Conservation (phyloP, 2,888 invertebrate species). For the Panzeria rudis region DNA sequence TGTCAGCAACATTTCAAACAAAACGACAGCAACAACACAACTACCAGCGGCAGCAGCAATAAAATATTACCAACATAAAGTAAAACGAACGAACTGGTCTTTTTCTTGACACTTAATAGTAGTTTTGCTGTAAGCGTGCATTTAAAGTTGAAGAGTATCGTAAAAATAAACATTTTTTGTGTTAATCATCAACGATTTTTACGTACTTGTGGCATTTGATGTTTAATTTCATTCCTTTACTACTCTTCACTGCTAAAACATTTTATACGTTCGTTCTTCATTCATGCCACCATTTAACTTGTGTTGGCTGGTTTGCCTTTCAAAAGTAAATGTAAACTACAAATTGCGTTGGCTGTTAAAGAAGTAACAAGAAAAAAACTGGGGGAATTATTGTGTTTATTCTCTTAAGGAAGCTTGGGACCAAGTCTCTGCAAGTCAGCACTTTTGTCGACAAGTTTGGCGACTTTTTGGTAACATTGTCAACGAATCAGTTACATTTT, state of each 20-base stretch:
- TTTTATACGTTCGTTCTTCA: constrained; percentile 22
- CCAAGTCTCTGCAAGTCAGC: too few species aligned
- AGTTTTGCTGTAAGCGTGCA: constrained; percentile 60
- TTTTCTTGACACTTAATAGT: constrained; percentile 71
- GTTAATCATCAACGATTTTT: constrained; percentile 62
- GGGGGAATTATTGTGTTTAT: constrained; percentile 25
- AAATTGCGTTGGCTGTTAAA: constrained; percentile 67
- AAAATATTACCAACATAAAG: constrained; percentile 42
- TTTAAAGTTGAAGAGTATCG: constrained; percentile 44
- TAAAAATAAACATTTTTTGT: constrained; percentile 34
- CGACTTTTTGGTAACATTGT: too few species aligned
- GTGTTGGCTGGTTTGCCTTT: constrained; percentile 16
- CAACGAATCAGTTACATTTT: too few species aligned
- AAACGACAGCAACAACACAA: constrained; percentile 77
- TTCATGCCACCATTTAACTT: constrained; percentile 5
- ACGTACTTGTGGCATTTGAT: constrained; percentile 63
- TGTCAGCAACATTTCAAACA: constrained; percentile 83
- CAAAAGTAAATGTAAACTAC: constrained; percentile 55
- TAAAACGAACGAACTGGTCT: constrained; percentile 56
- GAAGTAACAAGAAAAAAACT: not conserved
- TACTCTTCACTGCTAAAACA: constrained; percentile 12
- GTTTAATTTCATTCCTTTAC: constrained; percentile 50
- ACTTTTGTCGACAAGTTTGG: too few species aligned
- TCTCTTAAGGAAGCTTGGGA: too few species aligned
- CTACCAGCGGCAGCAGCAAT: constrained; percentile 53